Evolutionary conservation across 2,113 vertebrate species (phyloP), one percentile per base, ranked within the genome.

Genomic region (Platycercus adscitus): DNA sequence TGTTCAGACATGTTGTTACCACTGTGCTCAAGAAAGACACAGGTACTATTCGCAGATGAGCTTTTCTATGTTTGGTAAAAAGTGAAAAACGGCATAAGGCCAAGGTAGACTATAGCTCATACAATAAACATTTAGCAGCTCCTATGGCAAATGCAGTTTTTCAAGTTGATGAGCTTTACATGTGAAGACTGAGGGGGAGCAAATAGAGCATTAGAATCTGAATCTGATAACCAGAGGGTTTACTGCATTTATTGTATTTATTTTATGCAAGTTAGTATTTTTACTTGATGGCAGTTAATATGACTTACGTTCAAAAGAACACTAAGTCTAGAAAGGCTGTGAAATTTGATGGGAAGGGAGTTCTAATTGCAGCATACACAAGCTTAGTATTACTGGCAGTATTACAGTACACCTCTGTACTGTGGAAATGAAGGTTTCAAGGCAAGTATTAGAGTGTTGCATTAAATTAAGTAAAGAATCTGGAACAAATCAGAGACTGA

Each of bases 91-190:
- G 20, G 47, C 50, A 18, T 21, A 73, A 2, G 5, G 46, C 23
- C 66, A 46, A 60, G 29, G n/a, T 76, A 26, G 19, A 26, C 7
- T 33, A 2, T 18, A 69, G 29, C 13, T 65, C 13, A 3, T 14
- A 28, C 44, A 46, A 49, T 55, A 68, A 77, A 43, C 31, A 11
- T 20, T 5, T 3, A 66, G 23, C 26, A 61, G 19, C 19, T 61
- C 8, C 3, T 25, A 11, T 25, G 46, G 13, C 64, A 72, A 53
- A 25, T 5, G 6, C 7, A 5, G 11, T 49, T 55, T 81, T 19
- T 71, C 53, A 55, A 19, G 33, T 20, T 70, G 2, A 7, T 43
- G 25, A 58, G 35, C 8, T 65, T 41, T 3, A 25, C 0, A 0
- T 50, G 50, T 70, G n/a, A 75, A 77, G 31, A 12, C 33, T 26